phyloP scores from a whole-genome alignment of 2,888 invertebrate species.

The Danaus chrysippus region DNA sequence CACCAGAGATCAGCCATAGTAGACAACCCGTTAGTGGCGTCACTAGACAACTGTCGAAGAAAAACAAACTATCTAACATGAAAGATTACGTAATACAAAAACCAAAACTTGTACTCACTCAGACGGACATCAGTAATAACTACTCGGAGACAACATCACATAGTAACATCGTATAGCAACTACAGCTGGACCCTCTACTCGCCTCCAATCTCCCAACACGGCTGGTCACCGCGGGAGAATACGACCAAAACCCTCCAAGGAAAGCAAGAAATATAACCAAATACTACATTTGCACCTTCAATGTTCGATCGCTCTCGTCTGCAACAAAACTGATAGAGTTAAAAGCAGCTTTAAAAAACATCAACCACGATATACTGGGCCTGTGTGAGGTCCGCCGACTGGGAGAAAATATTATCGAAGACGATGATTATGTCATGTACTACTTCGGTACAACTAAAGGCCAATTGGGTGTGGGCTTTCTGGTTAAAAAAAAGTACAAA shows the following conservation, averaged over 20 bases:
- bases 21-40: background rate
- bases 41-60: constrained; percentile 16
- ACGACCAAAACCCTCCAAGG: constrained; percentile 30
- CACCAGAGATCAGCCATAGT: constrained; percentile 2
- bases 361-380: constrained; percentile 25
- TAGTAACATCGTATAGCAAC: too few species aligned
- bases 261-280: background rate
- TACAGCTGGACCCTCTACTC: too few species aligned
- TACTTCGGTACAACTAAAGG: constrained; percentile 28
- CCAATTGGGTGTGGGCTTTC: constrained; percentile 27
- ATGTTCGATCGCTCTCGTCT: constrained; percentile 23
- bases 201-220: too few species aligned
- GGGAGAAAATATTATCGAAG: constrained; percentile 22
- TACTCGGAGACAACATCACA: too few species aligned
- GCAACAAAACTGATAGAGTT: constrained; percentile 20
- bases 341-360: constrained; percentile 19
- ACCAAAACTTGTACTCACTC: constrained; percentile 15
- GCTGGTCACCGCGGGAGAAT: too few species aligned
- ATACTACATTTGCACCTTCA: constrained; percentile 20
- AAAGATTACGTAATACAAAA: constrained; percentile 20
- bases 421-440: constrained; percentile 24
- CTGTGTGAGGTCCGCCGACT: constrained; percentile 17
- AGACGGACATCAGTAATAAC: background rate
- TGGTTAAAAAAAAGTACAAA: constrained; percentile 26
- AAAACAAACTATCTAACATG: constrained; percentile 15